These are phyloP conservation scores for Colius striatus DNA, from an alignment of 2,113 vertebrate species.

Conservation along the genomic window DNA sequence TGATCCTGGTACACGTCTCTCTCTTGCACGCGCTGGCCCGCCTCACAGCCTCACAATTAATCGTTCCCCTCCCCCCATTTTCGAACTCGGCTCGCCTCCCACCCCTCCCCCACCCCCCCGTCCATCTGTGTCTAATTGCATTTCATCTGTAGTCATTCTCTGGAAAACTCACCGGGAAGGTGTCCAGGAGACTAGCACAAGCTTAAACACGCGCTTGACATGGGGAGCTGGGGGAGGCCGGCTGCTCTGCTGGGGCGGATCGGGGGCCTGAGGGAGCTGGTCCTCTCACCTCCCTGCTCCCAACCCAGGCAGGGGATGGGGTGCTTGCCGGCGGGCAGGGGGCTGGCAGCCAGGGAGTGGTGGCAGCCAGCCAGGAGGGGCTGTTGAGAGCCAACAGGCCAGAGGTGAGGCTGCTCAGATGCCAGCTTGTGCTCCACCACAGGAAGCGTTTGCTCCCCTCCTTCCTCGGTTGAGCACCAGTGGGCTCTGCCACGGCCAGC, in stretches of 20 bases:
- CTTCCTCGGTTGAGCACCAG: fast-evolving
- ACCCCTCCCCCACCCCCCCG: conserved; percentile 30
- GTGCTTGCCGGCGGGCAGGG: background rate
- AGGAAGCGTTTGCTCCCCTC: background rate
- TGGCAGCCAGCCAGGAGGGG: background rate
- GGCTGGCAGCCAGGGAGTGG: background rate
- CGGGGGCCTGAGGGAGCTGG: background rate
- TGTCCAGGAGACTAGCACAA: conserved; percentile 62
- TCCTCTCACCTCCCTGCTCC: background rate
- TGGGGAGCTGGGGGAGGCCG: background rate
- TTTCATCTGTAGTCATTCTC: conserved; percentile 68
- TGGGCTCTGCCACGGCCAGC: background rate
- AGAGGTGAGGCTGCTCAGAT: conserved; percentile 14
- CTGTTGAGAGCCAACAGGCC: background rate
- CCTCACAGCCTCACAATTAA: conserved; percentile 45
- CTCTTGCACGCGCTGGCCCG: background rate
- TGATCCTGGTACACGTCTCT: background rate
- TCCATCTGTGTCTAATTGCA: conserved; percentile 67
- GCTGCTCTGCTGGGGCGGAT: background rate
- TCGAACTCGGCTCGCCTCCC: conserved; percentile 37
- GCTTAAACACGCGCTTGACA: conserved; percentile 42
- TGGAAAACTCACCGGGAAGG: conserved; percentile 69
- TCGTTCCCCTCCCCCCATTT: conserved; percentile 38
- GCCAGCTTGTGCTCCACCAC: background rate
- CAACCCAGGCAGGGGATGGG: background rate